Evolutionary conservation across 2,797 vertebrate genomes (phyloP).

Genomic region (Danio choprae): DNA sequence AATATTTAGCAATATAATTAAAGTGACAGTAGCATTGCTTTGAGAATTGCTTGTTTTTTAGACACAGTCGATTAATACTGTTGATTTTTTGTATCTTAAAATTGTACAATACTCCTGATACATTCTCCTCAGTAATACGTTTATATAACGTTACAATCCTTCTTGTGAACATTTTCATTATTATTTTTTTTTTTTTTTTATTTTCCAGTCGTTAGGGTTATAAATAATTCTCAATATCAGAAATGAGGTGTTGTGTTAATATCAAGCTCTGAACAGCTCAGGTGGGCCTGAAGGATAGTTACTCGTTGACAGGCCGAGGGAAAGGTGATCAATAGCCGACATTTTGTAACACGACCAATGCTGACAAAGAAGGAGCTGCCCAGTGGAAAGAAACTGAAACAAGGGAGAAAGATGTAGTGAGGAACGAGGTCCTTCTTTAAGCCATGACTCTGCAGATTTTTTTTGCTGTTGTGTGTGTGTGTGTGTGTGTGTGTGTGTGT

Average conservation of each 20-base stretch:
- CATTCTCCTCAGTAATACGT: neutral
- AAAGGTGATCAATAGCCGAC: conserved; percentile 57
- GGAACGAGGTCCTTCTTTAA: conserved; percentile 47
- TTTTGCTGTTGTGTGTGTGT: conserved; percentile 50
- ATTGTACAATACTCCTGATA: neutral
- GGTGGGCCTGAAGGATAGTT: conserved; percentile 43
- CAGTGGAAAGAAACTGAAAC: conserved; percentile 11
- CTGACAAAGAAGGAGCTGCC: conserved; percentile 43
- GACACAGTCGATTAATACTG: neutral
- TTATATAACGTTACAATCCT: neutral
- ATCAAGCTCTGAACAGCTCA: neutral
- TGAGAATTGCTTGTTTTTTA: neutral
- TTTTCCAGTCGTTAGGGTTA: neutral
- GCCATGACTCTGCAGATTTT: conserved; percentile 74
- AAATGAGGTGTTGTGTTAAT: neutral
- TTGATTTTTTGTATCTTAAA: neutral
- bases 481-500: too few species aligned
- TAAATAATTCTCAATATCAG: neutral
- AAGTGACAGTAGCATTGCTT: neutral
- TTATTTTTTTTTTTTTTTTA: neutral
- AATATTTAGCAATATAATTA: neutral
- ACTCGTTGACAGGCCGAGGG: conserved; percentile 44
- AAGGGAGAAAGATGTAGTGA: conserved; percentile 25
- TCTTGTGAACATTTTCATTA: neutral
- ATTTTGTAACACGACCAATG: conserved; percentile 66